phyloP scores from a whole-genome alignment of 2,797 vertebrate genomes.

The Tapirus indicus region DNA sequence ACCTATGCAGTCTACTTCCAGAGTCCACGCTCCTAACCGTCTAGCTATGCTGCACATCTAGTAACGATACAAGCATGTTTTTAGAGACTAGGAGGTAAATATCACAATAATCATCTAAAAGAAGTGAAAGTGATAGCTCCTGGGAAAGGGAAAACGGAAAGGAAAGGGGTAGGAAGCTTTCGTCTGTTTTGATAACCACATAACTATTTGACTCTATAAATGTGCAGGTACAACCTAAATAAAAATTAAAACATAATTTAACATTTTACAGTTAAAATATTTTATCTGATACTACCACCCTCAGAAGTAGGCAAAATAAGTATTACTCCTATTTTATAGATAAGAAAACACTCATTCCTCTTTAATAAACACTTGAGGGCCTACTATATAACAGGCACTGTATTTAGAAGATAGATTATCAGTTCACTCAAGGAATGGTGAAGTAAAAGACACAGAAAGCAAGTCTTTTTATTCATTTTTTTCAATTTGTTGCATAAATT shows the following conservation, averaged over 20 bases:
- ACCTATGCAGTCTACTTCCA: neutral
- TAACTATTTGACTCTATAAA: conserved; percentile 20
- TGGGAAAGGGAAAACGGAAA: conserved; percentile 1
- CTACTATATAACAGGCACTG: neutral
- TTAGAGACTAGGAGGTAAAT: neutral
- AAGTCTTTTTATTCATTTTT: conserved; percentile 40
- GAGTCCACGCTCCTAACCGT: neutral
- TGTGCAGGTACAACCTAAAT: neutral
- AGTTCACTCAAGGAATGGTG: conserved; percentile 49
- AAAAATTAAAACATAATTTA: conserved; percentile 31
- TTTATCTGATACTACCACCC: conserved; percentile 43
- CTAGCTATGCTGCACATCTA: neutral
- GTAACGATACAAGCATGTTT: neutral
- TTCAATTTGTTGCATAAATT: conserved; percentile 19
- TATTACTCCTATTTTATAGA: conserved; percentile 14
- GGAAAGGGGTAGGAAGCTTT: neutral
- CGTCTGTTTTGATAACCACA: neutral
- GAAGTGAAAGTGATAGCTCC: neutral
- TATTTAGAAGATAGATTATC: neutral
- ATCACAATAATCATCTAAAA: neutral
- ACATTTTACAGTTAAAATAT: conserved; percentile 33
- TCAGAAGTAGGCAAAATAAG: neutral
- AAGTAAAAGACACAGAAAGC: neutral
- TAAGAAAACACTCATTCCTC: conserved; percentile 35
- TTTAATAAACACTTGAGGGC: conserved; percentile 32